phyloP scores from a whole-genome alignment of 2,888 invertebrate species.

The Incurvaria masculella region DNA sequence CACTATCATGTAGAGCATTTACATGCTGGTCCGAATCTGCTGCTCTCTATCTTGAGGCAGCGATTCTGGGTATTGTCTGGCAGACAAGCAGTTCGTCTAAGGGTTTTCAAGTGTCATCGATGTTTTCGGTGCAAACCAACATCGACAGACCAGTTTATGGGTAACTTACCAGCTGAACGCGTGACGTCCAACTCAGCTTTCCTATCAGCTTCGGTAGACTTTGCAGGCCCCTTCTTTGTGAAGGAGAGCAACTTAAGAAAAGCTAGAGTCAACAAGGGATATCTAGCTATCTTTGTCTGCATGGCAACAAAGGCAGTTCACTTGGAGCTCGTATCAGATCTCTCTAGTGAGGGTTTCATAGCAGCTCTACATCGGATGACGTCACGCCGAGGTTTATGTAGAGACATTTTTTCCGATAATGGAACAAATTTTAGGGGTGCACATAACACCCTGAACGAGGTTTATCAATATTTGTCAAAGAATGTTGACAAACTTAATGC shows the following conservation, averaged over 20 bases:
- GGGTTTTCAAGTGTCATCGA: background rate
- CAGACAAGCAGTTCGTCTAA: background rate
- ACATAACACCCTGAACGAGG: constrained; percentile 14
- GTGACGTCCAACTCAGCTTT: constrained; percentile 9
- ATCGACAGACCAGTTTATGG: background rate
- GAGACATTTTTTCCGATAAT: constrained; percentile 14
- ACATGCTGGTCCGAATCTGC: no score
- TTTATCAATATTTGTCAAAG: constrained; percentile 8
- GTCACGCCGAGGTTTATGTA: constrained; percentile 14
- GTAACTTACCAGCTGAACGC: constrained; percentile 7
- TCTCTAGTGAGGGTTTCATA: no score
- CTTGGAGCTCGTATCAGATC: no score
- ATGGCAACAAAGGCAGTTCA: no score
- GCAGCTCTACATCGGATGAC: constrained; percentile 14
- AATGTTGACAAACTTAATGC: constrained; percentile 10
- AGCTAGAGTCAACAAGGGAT: constrained; percentile 10
- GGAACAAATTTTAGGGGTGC: constrained; percentile 16
- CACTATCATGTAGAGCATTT: background rate
- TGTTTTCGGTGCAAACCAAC: background rate
- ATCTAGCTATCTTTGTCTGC: constrained; percentile 14
- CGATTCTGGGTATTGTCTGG: background rate
- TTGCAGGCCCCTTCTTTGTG: constrained; percentile 15
- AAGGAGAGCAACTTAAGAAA: constrained; percentile 4
- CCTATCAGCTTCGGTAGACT: constrained; percentile 10
- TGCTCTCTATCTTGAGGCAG: no score